phyloP scores from a whole-genome alignment of 1,140 invertebrate species.

The Saccostrea cuccullata region DNA sequence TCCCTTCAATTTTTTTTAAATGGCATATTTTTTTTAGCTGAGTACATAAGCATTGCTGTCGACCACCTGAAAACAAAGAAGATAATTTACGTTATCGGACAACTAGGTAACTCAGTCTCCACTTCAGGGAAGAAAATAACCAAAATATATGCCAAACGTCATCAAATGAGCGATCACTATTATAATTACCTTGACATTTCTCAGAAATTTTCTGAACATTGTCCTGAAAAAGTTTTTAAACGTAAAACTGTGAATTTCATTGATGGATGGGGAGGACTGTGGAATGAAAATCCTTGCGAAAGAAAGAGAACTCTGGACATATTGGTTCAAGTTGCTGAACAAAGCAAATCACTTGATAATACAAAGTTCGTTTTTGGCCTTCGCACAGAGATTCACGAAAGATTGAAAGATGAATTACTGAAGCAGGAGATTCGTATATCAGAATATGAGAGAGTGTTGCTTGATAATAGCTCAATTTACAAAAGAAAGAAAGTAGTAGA shows the following conservation, averaged over 20 bases:
- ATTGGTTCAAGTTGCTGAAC: neutral
- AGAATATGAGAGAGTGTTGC: neutral
- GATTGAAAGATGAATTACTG: too few species aligned
- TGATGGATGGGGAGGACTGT: slow-evolving; percentile 10
- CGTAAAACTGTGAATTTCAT: neutral
- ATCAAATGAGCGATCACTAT: neutral
- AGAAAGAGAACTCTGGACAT: neutral
- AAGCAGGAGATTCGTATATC: neutral
- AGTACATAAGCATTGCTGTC: too few species aligned
- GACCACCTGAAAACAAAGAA: neutral
- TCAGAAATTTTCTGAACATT: neutral
- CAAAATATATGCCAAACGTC: neutral
- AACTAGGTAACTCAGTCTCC: neutral
- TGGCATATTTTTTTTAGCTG: too few species aligned
- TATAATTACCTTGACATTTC: neutral
- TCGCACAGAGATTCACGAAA: neutral
- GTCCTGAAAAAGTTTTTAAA: neutral
- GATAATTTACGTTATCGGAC: neutral
- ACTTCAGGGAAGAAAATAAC: neutral
- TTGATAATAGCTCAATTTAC: neutral
- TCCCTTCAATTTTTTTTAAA: too few species aligned
- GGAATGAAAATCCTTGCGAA: slow-evolving; percentile 23
- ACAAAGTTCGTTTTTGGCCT: neutral
- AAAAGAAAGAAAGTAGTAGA: neutral
- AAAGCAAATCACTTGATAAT: neutral